Evolutionary conservation across 2,888 invertebrate species (phyloP), one percentile per base, ranked within the genome.

Genomic region (Periphyllus acericola): DNA sequence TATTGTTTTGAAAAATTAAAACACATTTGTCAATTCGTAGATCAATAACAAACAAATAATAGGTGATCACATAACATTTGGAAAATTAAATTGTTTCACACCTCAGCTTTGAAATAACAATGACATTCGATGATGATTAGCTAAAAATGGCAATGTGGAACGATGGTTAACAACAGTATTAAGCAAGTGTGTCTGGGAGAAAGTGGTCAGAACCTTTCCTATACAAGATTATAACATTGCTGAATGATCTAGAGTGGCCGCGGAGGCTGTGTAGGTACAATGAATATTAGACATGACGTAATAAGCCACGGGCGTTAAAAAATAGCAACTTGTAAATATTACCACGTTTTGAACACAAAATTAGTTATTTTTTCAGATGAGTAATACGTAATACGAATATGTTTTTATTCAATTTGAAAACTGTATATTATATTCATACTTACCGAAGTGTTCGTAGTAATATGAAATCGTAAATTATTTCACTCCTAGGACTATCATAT

Each of bases 161-260:
- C 76, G 76, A 85, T 40, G 76, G 76, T 46, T 66, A 84, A 68
- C 68, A 78, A 52, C 72, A 55, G 87, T 87, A 81, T 87, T 81
- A 87, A 87, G 87, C 74, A 81, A 87, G 81, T 74, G 81, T 74
- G 60, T 60, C 74, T 80, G 72, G 87, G 87, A 87, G 87, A 87
- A 87, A 87, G 87, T 87, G 87, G 87, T 87, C 87, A 81, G 46
- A 81, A 80, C 87, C 87, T 81, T 87, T 87, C 87, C 81, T 87
- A 79, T 68, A 32, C 75, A 68, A 75, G 84, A 78, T 68, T 87
- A 81, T 87, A 81, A 74, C 74, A 75, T 46, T 74, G 66, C 79
- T 81, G 74, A 75, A 81, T 81, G 81, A 87, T 87, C 81, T 87
- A 81, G 81, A 87, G 81, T 81, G 52, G 81, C 21, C 81, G 52